These are phyloP conservation scores for Axea sp. DNA, from an alignment of 2,888 invertebrate genomes.

Conservation along the genomic window DNA sequence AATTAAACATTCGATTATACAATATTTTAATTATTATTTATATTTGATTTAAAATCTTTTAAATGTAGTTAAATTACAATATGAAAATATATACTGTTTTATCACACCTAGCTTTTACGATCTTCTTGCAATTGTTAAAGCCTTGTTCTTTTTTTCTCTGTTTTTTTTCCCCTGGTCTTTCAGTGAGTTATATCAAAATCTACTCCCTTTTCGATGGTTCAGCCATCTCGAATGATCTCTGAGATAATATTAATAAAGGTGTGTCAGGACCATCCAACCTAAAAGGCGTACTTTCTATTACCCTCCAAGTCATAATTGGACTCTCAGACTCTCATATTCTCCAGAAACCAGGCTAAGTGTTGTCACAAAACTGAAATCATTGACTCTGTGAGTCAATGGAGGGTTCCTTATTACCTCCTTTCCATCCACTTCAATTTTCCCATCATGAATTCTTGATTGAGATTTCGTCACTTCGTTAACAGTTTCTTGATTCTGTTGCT, in stretches of 20 bases:
- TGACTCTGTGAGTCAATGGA: constrained; percentile 84
- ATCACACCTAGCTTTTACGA: constrained; percentile 85
- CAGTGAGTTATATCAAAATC: constrained; percentile 89
- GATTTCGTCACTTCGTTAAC: constrained; percentile 86
- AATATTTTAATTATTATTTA: too few species aligned
- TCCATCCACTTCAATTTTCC: constrained; percentile 95
- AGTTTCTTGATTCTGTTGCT: constrained; percentile 86
- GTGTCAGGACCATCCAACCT: constrained; percentile 95
- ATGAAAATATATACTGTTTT: too few species aligned
- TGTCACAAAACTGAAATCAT: constrained; percentile 88
- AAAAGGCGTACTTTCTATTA: constrained; percentile 98
- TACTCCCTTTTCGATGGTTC: constrained; percentile 91
- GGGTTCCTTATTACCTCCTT: constrained; percentile 85
- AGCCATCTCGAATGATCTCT: constrained; percentile 94
- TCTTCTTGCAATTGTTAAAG: constrained; percentile 85
- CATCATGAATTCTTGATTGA: constrained; percentile 85
- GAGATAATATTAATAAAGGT: constrained; percentile 85
- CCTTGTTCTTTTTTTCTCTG: constrained; percentile 85
- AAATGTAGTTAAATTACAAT: too few species aligned
- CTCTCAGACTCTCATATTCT: constrained; percentile 91
- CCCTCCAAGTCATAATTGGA: constrained; percentile 99
- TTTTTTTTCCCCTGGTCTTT: constrained; percentile 90
- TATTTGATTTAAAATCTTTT: too few species aligned
- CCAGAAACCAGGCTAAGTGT: constrained; percentile 96
- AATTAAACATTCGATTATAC: too few species aligned